phyloP scores from a whole-genome alignment of 2,113 vertebrate genomes.

The Lynx canadensis region DNA sequence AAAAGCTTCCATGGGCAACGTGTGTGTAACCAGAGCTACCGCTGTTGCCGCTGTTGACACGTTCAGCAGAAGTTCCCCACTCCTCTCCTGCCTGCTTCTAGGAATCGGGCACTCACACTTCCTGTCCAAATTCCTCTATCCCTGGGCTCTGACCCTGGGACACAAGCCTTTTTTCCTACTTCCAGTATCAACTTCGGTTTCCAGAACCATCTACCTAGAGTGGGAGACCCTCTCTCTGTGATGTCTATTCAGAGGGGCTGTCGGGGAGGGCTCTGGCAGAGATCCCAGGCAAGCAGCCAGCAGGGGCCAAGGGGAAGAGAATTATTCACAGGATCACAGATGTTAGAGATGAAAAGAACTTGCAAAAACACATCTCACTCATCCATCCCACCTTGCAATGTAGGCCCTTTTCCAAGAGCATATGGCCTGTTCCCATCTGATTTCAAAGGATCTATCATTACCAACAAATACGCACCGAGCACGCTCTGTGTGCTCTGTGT shows the following conservation, averaged over 20 bases:
- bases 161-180: background rate
- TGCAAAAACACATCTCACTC: slow-evolving; percentile 65
- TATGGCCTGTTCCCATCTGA: slow-evolving; percentile 37
- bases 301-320: slow-evolving; percentile 50
- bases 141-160: background rate
- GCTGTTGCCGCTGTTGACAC: background rate
- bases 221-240: slow-evolving; percentile 13
- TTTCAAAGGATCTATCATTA: slow-evolving; percentile 55
- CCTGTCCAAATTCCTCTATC: background rate
- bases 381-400: slow-evolving; percentile 67
- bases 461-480: background rate
- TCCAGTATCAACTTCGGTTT: background rate
- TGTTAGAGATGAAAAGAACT: slow-evolving; percentile 74
- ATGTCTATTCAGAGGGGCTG: background rate
- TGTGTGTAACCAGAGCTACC: background rate
- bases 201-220: background rate
- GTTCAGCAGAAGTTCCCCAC: background rate
- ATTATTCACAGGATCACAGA: slow-evolving; percentile 70
- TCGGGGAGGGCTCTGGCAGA: background rate
- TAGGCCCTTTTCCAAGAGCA: slow-evolving; percentile 60
- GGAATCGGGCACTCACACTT: background rate
- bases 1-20: background rate
- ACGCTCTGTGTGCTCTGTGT: background rate
- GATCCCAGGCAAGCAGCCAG: slow-evolving; percentile 48
- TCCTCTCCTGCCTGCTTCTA: background rate